Evolutionary conservation across 2,888 invertebrate species (phyloP), one percentile per base, ranked within the genome.

Genomic region (Hoplodrina blanda): DNA sequence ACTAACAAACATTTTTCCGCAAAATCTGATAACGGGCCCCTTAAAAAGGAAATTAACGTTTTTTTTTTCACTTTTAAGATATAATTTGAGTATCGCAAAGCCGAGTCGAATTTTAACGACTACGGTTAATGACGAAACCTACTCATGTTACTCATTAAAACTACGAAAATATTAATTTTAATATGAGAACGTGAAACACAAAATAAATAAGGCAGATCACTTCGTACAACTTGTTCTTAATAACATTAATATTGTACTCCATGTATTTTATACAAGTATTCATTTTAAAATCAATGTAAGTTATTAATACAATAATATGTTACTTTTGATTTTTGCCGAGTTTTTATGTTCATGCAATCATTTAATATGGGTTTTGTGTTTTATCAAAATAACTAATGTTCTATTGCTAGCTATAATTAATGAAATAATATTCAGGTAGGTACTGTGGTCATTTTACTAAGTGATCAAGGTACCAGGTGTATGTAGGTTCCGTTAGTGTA

Each of bases 101-200:
- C 33, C 55, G 50, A 59, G 25, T 59, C 33, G 49, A 25, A 60
- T 76, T 82, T 76, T 83, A 77, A 76, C 52, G 70, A 82, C 62
- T 46, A 41, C 57, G 41, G 41, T 72, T 78, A 82, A 76, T 71
- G 70, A 78, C 59, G 41, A 61, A 59, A 53, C 62, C 52, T 74
- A 64, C 77, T 84, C 76, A 60, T 74, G 57, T 78, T 80, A 63
- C 76, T 80, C 77, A 82, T 84, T 84, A 82, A 84, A 73, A 80
- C 49, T 73, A 72, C 59, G 62, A 61, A 78, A 76, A 81, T 76
- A 70, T 55, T 57, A 54, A 73, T 71, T 72, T 57, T 30, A 70
- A 50, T 68, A 70, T 62, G 57, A 60, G 66, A 61, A 56, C 6
- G 1, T 44, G 33, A 41, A 49, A 19, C 15, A n/a, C 1, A 17